These are phyloP conservation scores for Rhombomys opimus DNA, from an alignment of 2,113 vertebrate species.

Conservation along the genomic window DNA sequence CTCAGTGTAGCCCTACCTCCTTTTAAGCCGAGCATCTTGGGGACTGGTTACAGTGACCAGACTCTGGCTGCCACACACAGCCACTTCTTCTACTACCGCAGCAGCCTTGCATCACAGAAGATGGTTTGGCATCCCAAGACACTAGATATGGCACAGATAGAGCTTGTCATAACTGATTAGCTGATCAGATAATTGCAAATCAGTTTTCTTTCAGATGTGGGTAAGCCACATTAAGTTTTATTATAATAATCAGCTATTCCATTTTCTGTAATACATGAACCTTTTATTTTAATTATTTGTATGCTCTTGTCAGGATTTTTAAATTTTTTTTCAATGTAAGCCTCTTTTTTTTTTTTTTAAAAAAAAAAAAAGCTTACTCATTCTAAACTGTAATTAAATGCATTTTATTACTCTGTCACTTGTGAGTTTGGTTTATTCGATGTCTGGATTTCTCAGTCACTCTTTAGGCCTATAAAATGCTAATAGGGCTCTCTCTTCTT, in stretches of 20 bases:
- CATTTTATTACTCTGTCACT: conserved; percentile 13
- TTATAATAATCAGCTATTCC: conserved; percentile 5
- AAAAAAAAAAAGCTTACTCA: not conserved
- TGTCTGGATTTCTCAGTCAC: not conserved
- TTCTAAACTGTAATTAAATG: conserved; percentile 14
- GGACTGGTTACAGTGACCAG: too few relatives aligned
- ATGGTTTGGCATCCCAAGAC: not conserved
- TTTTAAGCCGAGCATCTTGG: not conserved
- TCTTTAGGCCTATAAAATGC: not conserved
- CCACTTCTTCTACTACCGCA: not conserved
- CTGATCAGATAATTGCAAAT: not conserved
- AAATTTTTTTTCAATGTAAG: conserved; percentile 4
- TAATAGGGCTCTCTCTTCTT: not conserved
- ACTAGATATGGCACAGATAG: not conserved
- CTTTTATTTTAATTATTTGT: conserved; percentile 30
- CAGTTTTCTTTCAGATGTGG: not conserved
- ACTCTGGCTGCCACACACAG: not conserved
- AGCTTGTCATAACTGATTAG: not conserved
- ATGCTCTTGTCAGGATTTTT: not conserved
- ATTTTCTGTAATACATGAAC: not conserved
- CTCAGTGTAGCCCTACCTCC: not conserved
- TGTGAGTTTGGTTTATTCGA: not conserved
- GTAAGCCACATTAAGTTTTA: not conserved
- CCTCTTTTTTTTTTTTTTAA: conserved; percentile 35
- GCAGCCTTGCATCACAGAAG: not conserved